Conservation (phyloP, 2,888 invertebrate genomes). For the Mythimna ferrago region DNA sequence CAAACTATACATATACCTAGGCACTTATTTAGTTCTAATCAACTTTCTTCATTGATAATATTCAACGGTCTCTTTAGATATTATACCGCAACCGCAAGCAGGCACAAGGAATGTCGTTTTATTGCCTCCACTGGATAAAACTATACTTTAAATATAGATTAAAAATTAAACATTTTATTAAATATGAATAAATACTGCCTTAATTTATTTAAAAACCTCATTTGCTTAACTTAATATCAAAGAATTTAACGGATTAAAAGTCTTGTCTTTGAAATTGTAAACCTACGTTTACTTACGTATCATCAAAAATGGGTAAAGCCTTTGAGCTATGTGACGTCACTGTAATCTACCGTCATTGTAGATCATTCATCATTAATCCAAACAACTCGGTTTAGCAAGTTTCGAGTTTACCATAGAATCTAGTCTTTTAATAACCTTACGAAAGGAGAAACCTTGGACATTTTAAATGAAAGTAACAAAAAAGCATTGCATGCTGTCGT, state of each 20-base stretch:
- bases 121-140: neutral
- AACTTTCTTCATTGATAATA: slow-evolving; percentile 14
- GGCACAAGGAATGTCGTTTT: neutral
- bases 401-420: slow-evolving; percentile 39
- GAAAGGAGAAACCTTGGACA: slow-evolving; percentile 35
- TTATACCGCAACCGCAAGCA: slow-evolving; percentile 12
- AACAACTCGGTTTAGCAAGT: slow-evolving; percentile 73
- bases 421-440: slow-evolving; percentile 39
- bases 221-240: slow-evolving; percentile 10
- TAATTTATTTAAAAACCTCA: slow-evolving; percentile 24
- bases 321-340: slow-evolving; percentile 77
- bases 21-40: neutral
- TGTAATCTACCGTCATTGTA: slow-evolving; percentile 75
- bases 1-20: too few relatives aligned
- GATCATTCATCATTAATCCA: slow-evolving; percentile 82
- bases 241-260: slow-evolving; percentile 44
- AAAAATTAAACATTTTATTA: slow-evolving; percentile 4
- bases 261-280: slow-evolving; percentile 43
- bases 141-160: slow-evolving; percentile 7
- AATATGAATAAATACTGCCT: slow-evolving; percentile 1
- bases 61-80: neutral
- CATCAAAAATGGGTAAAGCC: slow-evolving; percentile 70
- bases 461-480: slow-evolving; percentile 32
- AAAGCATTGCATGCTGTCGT: slow-evolving; percentile 26
- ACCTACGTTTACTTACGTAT: slow-evolving; percentile 49